Evolutionary conservation across 2,888 invertebrate genomes (phyloP), one percentile per base, ranked within the genome.

Genomic region (Nudaria mundana): DNA sequence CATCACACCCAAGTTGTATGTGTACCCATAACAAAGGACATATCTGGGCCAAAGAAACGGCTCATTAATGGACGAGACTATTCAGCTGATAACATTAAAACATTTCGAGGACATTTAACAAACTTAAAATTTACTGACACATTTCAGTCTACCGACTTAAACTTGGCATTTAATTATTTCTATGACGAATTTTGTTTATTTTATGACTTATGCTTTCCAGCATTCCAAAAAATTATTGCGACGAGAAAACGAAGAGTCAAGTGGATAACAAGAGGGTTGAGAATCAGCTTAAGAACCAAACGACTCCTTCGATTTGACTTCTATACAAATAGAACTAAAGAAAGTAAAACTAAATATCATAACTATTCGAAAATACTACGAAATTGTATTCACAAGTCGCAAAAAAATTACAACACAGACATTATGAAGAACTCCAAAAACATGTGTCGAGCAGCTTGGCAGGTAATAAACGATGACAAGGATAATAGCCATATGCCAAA

Each of bases 351-450:
- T 28, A 28, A 14, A 4, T 28, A 5, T 28, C 8, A 15, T 2
- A 7, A 8, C n/a, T 28, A 28, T 28, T 28, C 28, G 15, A 28
- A 28, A 31, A 18, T 35, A 11, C 14, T 35, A 26, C 5, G 36
- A 29, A 25, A 20, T 7, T 24, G 26, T 36, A 35, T 35, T 13
- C 6, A 26, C 14, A 26, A 3, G 7, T 26, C 26, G 2, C 26
- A 26, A 14, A 26, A n/a, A 26, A 26, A 10, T 8, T 26, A 26
- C 26, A 26, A 13, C 13, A 3, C 1, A 13, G 2, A 26, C 1
- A 12, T 13, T 3, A 7, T 26, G 7, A 10, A 13, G 8, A 26
- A 13, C 13, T 7, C 30, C 1, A 20, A 1, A 4, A 20, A 30
- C 3, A 20, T 30, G 20, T 30, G 20, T 8, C 18, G 20, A 20